Evolutionary conservation across 2,888 invertebrate species (phyloP).

Genomic region (Ormyrus thymus): DNA sequence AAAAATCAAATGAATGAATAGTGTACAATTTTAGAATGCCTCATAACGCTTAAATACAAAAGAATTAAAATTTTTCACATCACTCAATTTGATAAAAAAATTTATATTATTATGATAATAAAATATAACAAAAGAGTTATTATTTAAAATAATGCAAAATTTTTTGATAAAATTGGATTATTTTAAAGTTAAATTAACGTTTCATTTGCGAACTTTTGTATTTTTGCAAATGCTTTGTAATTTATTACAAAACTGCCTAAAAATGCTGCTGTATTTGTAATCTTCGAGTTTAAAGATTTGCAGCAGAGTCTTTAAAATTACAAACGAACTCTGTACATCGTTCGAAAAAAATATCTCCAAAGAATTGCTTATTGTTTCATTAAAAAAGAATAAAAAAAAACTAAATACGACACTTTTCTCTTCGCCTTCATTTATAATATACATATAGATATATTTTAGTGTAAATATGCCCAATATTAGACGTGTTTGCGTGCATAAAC

Average conservation of each 20-base stretch:
- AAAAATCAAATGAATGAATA: background rate
- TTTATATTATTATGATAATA: background rate
- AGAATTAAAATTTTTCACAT: background rate
- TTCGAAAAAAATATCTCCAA: slow-evolving; percentile 47
- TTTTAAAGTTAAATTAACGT: background rate
- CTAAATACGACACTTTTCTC: slow-evolving; percentile 20
- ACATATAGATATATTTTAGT: slow-evolving; percentile 25
- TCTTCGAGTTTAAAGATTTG: slow-evolving; percentile 38
- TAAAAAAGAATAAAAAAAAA: slow-evolving; percentile 13
- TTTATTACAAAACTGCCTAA: background rate
- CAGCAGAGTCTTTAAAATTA: background rate
- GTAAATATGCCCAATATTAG: slow-evolving; percentile 38
- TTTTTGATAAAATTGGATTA: background rate
- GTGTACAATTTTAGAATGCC: slow-evolving; percentile 1
- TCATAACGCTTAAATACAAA: background rate
- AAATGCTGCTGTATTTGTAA: slow-evolving; percentile 28
- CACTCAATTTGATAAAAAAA: background rate
- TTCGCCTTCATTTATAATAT: slow-evolving; percentile 11
- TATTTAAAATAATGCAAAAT: too few relatives aligned
- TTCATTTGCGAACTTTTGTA: background rate
- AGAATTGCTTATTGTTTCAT: slow-evolving; percentile 32
- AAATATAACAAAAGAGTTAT: too few relatives aligned
- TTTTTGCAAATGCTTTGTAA: slow-evolving; percentile 22
- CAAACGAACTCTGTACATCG: slow-evolving; percentile 9
- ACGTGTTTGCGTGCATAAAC: background rate